phyloP scores from a whole-genome alignment of 1,140 invertebrate genomes.

The Periplaneta americana region DNA sequence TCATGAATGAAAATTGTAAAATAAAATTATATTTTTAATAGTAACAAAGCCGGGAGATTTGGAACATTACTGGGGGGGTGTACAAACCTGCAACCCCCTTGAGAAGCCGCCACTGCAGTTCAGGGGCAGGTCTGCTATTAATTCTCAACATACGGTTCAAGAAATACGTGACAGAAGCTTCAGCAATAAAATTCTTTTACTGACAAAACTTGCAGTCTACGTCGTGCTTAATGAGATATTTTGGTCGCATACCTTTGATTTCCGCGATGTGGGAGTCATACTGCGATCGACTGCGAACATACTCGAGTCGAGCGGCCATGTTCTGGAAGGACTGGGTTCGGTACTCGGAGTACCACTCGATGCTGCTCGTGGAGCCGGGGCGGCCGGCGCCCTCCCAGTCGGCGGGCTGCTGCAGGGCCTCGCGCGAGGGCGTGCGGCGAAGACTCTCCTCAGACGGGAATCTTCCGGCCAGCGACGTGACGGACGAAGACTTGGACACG shows the following conservation, averaged over 20 bases:
- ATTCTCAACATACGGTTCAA: no score
- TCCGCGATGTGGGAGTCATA: constrained; percentile 82
- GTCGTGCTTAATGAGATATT: no score
- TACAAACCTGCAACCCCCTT: no score
- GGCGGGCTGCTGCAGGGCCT: constrained; percentile 21
- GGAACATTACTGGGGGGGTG: no score
- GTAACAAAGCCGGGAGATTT: no score
- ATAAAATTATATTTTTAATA: no score
- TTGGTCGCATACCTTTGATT: constrained; percentile 86
- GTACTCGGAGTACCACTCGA: constrained; percentile 55
- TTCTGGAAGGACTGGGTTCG: constrained; percentile 46
- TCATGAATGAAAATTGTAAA: no score
- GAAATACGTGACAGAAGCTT: no score
- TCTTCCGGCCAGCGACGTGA: constrained; percentile 40
- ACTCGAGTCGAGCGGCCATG: constrained; percentile 52
- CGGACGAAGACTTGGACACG: constrained; percentile 42
- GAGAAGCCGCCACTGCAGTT: no score
- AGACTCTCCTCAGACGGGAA: constrained; percentile 54
- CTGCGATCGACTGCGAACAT: constrained; percentile 65
- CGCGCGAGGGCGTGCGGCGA: constrained; percentile 29
- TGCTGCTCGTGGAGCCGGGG: constrained; percentile 8
- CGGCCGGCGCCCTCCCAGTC: not conserved
- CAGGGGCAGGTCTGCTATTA: no score
- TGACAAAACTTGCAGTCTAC: no score
- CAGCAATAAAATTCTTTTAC: no score